phyloP scores from a whole-genome alignment of 1,140 invertebrate genomes.

The Drosophila sucinea region DNA sequence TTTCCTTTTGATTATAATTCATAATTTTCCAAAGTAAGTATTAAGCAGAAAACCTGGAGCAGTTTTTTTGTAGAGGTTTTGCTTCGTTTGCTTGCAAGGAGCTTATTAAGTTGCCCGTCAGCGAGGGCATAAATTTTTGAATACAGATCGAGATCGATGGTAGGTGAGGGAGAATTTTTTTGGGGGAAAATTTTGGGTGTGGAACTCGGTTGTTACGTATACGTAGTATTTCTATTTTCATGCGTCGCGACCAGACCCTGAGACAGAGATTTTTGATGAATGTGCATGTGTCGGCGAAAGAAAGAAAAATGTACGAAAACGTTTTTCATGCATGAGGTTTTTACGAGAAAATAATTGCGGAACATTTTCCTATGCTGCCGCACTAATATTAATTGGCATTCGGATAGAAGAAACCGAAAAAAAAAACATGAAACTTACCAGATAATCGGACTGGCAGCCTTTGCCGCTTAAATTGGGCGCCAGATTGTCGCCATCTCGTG shows the following conservation, averaged over 20 bases:
- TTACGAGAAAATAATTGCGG: slow-evolving; percentile 81
- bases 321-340: slow-evolving; percentile 78
- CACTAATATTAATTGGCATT: slow-evolving; percentile 63
- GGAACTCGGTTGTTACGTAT: slow-evolving; percentile 37
- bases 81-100: neutral
- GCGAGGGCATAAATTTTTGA: slow-evolving; percentile 71
- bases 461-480: slow-evolving; percentile 74
- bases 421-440: slow-evolving; percentile 66
- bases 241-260: slow-evolving; percentile 50
- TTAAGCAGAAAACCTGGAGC: slow-evolving; percentile 16
- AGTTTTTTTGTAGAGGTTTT: neutral
- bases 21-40: slow-evolving; percentile 52
- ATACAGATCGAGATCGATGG: slow-evolving; percentile 25
- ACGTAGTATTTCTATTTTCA: slow-evolving; percentile 63
- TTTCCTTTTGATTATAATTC: slow-evolving; percentile 51
- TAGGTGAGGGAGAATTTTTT: slow-evolving; percentile 15
- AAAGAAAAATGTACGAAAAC: slow-evolving; percentile 79
- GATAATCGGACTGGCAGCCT: slow-evolving; percentile 78
- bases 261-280: slow-evolving; percentile 74
- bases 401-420: slow-evolving; percentile 42
- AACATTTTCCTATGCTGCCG: slow-evolving; percentile 51
- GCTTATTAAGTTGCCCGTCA: slow-evolving; percentile 79
- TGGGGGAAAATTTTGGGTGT: slow-evolving; percentile 9
- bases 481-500: slow-evolving; percentile 73
- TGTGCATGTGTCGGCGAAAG: slow-evolving; percentile 73